Evolutionary conservation across 2,797 vertebrate genomes (phyloP), one percentile per base, ranked within the genome.

Genomic region (Spinus pinus): DNA sequence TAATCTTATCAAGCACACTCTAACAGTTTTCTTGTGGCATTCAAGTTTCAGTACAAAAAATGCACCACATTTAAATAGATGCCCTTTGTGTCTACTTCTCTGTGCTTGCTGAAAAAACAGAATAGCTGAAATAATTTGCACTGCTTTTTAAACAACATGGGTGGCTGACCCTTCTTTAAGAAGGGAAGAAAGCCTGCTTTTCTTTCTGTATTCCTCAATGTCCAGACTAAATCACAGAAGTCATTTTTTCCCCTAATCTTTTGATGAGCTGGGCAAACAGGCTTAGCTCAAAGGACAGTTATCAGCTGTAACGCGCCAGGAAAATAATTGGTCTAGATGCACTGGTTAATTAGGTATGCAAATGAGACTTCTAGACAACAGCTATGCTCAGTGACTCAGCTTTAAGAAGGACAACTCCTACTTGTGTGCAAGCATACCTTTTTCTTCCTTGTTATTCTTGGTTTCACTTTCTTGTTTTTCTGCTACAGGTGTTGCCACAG

Each of bases 401-500:
- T 91, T 77, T 54, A 82, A 90, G 47, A 69, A 11, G 44, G 37
- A 73, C 39, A 87, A 54, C 35, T 56, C 21, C 46, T 42, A 85
- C 14, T 35, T 75, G 44, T 1, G 5, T 37, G 50, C 54, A 94
- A 93, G 31, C 71, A 71, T 95, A 96, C 96, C 96, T 92, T 72
- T 88, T 58, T 93, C 98, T 92, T 98, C 98, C 93, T 97, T 97
- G 85, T 70, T 97, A 93, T 19, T 95, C 90, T 18, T 96, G 91
- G 44, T 97, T 95, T 97, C 98, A 93, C 33, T 97, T 94, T 98
- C 98, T 83, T 96, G 86, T 87, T 97, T 97, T 80, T 97, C 97
- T 78, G 87, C 73, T 60, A 90, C 41, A 91, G 96, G 91, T 65
- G 97, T 75, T 57, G 77, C 72, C 61, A 70, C 51, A 86, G 91